Evolutionary conservation across 2,888 invertebrate species (phyloP).

Genomic region (Megaustenia siamemsis): DNA sequence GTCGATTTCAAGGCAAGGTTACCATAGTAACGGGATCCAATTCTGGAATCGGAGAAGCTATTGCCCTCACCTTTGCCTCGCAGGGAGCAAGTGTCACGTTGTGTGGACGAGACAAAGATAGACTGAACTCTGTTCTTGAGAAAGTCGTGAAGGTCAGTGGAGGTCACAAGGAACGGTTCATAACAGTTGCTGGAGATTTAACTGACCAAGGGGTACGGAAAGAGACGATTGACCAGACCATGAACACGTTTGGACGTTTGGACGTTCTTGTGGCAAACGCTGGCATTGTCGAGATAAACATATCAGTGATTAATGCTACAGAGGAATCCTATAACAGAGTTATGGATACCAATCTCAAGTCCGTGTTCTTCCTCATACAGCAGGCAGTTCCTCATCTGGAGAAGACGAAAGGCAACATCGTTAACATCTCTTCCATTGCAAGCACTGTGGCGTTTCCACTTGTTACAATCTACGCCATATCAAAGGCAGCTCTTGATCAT

Average conservation of each 20-base stretch:
- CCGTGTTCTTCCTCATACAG: constrained; percentile 48
- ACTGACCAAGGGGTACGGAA: neutral
- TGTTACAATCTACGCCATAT: neutral
- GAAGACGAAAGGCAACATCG: constrained; percentile 41
- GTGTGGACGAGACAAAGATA: constrained; percentile 37
- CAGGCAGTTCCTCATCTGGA: constrained; percentile 42
- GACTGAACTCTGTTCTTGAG: neutral
- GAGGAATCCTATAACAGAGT: constrained; percentile 30
- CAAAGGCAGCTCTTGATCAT: constrained; percentile 40
- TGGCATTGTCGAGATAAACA: neutral
- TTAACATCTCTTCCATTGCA: constrained; percentile 39
- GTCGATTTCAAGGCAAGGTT: neutral
- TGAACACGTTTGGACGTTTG: constrained; percentile 41
- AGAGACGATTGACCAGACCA: neutral
- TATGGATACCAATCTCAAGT: constrained; percentile 46
- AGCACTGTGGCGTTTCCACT: neutral
- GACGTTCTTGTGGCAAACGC: constrained; percentile 43
- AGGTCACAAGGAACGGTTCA: constrained; percentile 1
- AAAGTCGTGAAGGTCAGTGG: neutral
- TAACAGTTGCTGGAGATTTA: constrained; percentile 20
- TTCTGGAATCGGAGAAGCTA: constrained; percentile 17
- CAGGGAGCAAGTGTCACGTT: constrained; percentile 32
- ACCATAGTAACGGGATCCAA: constrained; percentile 36
- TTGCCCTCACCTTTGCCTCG: constrained; percentile 49
- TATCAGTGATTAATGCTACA: neutral